A percentile compares a stretch with the other conserved stretches of the same genome.
These are phyloP conservation scores for Isotomurus palustris DNA, from an alignment of 2,888 invertebrate genomes.

Conservation along the genomic window DNA sequence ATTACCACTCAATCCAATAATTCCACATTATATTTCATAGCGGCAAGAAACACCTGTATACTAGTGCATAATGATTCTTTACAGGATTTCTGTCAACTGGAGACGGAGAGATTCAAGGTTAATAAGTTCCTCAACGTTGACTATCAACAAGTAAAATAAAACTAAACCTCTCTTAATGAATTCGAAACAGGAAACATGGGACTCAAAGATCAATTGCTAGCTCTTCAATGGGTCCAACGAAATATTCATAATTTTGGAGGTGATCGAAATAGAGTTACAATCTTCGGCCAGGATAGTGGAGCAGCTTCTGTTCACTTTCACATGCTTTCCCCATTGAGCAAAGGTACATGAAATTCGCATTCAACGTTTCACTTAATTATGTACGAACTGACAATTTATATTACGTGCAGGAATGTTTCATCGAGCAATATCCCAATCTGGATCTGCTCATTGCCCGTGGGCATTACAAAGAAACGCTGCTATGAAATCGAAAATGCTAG, in stretches of 20 bases:
- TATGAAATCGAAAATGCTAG: slow-evolving; percentile 13
- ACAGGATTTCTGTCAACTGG: slow-evolving; percentile 27
- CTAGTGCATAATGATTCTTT: background rate
- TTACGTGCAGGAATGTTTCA: slow-evolving; percentile 19
- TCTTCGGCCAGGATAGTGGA: slow-evolving; percentile 15
- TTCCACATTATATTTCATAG: background rate
- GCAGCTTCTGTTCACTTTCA: slow-evolving; percentile 15
- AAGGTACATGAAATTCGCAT: slow-evolving; percentile 6
- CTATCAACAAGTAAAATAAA: background rate
- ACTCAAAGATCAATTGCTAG: slow-evolving; percentile 6
- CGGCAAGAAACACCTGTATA: background rate
- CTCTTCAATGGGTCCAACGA: slow-evolving; percentile 12
- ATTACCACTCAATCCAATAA: no score
- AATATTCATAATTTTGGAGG: slow-evolving; percentile 19
- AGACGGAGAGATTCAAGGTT: slow-evolving; percentile 24
- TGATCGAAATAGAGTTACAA: slow-evolving; percentile 7
- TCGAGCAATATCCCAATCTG: slow-evolving; percentile 17
- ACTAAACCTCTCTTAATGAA: no score
- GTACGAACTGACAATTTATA: no score
- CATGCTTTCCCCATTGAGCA: slow-evolving; percentile 19
- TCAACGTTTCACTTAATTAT: no score
- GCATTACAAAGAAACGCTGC: slow-evolving; percentile 15
- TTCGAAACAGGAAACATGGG: slow-evolving; percentile 8
- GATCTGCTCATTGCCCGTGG: slow-evolving; percentile 22
- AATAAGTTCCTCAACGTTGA: background rate